Conservation (phyloP, 2,113 vertebrate genomes). For the Melanostigma gelatinosum region DNA sequence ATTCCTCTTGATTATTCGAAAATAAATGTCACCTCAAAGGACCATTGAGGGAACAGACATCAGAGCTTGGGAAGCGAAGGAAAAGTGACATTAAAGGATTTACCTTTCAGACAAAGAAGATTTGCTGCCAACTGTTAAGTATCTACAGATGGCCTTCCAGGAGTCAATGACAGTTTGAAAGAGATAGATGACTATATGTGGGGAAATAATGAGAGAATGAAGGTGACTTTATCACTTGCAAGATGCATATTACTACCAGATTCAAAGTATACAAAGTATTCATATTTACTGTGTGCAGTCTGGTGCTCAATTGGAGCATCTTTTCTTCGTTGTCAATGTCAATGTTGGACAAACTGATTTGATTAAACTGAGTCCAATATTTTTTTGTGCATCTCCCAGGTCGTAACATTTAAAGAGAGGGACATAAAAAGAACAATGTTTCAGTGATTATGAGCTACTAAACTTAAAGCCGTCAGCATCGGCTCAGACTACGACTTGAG, state of each 20-base stretch:
- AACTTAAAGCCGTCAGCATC: conserved; percentile 19
- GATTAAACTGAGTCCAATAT: background rate
- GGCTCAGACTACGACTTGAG: conserved; percentile 53
- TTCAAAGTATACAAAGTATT: background rate
- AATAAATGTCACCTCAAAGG: conserved; percentile 16
- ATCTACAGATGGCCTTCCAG: background rate
- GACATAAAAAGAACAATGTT: conserved; percentile 15
- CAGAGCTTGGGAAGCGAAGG: background rate
- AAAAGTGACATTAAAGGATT: conserved; percentile 7
- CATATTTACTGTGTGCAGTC: background rate
- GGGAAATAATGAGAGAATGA: background rate
- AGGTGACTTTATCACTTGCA: background rate
- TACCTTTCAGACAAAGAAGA: conserved; percentile 8
- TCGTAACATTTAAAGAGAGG: conserved; percentile 9
- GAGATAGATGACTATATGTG: background rate
- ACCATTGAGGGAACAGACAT: background rate
- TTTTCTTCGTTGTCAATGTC: background rate
- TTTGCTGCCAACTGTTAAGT: background rate
- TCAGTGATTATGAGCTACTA: conserved; percentile 39
- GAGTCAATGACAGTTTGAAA: conserved; percentile 14
- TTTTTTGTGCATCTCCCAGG: too few relatives aligned
- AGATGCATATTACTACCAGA: background rate
- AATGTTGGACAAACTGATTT: background rate
- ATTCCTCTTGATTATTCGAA: conserved; percentile 31
- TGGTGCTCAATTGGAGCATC: background rate